Evolutionary conservation across 2,888 invertebrate genomes (phyloP).

Genomic region (Heptascelio sp.): DNA sequence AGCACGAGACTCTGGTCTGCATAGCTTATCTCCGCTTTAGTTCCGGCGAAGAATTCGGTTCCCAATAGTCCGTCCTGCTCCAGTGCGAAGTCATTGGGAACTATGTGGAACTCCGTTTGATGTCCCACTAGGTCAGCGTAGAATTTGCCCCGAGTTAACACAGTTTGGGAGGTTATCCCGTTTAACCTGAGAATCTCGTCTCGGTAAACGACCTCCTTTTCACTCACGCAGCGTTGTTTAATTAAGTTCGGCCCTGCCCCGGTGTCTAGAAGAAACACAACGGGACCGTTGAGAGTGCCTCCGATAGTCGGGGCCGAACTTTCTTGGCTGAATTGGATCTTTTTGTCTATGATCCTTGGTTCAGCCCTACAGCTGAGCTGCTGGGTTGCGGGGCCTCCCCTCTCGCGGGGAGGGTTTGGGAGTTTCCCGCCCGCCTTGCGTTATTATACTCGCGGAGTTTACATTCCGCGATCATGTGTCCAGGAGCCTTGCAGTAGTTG

Average conservation of each 20-base stretch:
- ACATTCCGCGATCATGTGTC: too few relatives aligned
- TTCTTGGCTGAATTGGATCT: too few relatives aligned
- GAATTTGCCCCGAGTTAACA: not conserved
- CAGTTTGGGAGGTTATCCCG: not conserved
- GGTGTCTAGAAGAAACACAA: too few relatives aligned
- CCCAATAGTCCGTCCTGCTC: slow-evolving; percentile 5
- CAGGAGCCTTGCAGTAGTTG: too few relatives aligned
- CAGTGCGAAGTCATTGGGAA: not conserved
- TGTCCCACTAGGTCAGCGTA: not conserved
- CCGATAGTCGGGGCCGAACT: too few relatives aligned
- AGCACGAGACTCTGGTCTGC: not conserved
- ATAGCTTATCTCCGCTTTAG: not conserved
- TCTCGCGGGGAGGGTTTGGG: too few relatives aligned
- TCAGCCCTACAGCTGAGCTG: too few relatives aligned
- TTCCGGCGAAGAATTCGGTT: not conserved
- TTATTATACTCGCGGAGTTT: too few relatives aligned
- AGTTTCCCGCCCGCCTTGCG: too few relatives aligned
- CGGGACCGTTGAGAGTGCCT: too few relatives aligned
- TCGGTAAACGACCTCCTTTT: not conserved
- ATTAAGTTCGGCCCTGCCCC: not conserved
- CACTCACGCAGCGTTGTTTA: not conserved
- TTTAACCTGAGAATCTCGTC: not conserved
- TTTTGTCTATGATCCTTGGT: too few relatives aligned
- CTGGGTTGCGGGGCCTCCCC: too few relatives aligned
- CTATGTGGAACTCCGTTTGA: slow-evolving; percentile 2